Evolutionary conservation across 2,888 invertebrate species (phyloP).

Genomic region (Amphipyra berbera): DNA sequence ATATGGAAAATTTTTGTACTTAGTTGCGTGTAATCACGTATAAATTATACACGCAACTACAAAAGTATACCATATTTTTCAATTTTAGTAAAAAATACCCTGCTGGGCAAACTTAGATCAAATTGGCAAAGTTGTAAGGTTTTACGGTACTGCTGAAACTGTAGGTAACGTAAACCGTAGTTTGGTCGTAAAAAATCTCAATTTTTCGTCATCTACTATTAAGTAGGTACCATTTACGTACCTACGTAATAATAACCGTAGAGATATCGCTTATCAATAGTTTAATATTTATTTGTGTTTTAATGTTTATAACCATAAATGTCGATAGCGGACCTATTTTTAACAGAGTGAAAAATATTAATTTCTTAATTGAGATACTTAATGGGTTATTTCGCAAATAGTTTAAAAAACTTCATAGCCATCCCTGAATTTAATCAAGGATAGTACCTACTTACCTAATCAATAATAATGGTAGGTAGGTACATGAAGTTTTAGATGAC

Average conservation of each 20-base stretch:
- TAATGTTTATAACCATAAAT: constrained; percentile 13
- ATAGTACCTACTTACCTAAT: too few species aligned
- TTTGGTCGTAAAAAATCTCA: constrained; percentile 37
- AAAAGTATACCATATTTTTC: too few species aligned
- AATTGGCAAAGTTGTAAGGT: too few species aligned
- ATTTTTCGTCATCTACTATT: constrained; percentile 35
- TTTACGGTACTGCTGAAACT: too few species aligned
- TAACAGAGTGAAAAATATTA: constrained; percentile 13
- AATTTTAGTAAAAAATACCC: too few species aligned
- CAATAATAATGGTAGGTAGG: too few species aligned
- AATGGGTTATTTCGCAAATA: not conserved
- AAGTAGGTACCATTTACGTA: not conserved
- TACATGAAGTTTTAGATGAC: not conserved
- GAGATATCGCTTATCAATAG: constrained; percentile 62
- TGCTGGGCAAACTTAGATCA: too few species aligned
- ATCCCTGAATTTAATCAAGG: too few species aligned
- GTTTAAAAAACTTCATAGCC: not conserved
- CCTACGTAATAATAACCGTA: constrained; percentile 44
- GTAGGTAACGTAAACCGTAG: not conserved
- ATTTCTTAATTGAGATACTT: constrained; percentile 7
- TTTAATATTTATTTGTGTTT: constrained; percentile 41
- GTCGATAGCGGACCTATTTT: constrained; percentile 22
- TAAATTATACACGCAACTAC: too few species aligned
- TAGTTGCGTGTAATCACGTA: too few species aligned
- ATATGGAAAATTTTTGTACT: too few species aligned